Evolutionary conservation across 2,113 vertebrate species (phyloP), one percentile per base, ranked within the genome.

Genomic region (Tringa solitaria): DNA sequence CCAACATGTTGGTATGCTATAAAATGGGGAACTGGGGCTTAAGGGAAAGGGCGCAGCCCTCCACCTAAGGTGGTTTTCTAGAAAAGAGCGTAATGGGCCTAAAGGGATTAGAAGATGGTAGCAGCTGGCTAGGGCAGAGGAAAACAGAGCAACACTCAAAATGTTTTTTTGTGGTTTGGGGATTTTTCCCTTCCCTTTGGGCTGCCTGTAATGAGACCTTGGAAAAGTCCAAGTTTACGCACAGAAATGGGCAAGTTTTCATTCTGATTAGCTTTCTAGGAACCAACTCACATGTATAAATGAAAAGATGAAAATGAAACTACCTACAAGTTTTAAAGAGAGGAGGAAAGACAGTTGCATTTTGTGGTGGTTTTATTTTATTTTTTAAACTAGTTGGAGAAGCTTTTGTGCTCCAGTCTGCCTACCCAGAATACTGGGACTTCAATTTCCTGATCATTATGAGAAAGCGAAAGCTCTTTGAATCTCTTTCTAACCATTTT

Each of bases 261-360:
- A 39, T 87, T 61, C 33, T 50, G 74, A 56, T 92, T 76, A 64
- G 56, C 82, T 84, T 90, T 92, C 80, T 94, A 90, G 89, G 87
- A 81, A 69, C 21, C 9, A 87, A 9, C 17, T 83, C 32, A 43
- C 20, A 21, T 13, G 3, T 75, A 39, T n/a, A 90, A 87, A 73
- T 89, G 30, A 87, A 86, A 93, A 94, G 46, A 77, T 87, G 61
- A 41, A 87, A 92, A 94, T 75, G 6, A 92, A 84, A 46, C 22
- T 72, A 46, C 53, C 37, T 48, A 21, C 10, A 33, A 12, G 15
- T 80, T 91, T 90, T 80, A 73, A 87, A 93, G 53, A 68, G 27
- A 45, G 8, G 19, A 93, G 8, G 30, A 83, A 79, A 76, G 14
- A 24, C 0, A 1, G 1, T 10, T 90, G 24, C 10, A 9, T 2